These are phyloP conservation scores for Priocnemis perturbator DNA, from an alignment of 2,888 invertebrate genomes.

Conservation along the genomic window DNA sequence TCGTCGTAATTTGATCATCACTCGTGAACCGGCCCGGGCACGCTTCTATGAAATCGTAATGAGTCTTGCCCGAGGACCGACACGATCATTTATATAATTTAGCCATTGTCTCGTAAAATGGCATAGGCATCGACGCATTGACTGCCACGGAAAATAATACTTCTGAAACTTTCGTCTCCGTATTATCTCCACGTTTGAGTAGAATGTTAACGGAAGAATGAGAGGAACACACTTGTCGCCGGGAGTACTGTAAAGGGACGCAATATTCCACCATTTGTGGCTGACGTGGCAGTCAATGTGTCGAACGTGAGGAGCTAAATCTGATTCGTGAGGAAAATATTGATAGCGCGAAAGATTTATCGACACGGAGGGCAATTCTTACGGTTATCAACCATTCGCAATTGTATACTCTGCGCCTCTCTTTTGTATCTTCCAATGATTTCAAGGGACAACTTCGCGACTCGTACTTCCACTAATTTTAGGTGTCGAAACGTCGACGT, in stretches of 20 bases:
- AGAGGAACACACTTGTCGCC: no score
- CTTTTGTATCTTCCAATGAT: constrained; percentile 40
- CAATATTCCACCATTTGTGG: no score
- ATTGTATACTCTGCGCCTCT: neutral
- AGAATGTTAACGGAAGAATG: no score
- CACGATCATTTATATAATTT: neutral
- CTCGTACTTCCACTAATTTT: constrained; percentile 58
- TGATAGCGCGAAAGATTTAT: no score
- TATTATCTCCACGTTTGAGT: no score
- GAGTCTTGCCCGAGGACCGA: constrained; percentile 27
- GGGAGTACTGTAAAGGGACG: no score
- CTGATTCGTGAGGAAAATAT: no score
- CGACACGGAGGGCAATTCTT: neutral
- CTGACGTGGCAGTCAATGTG: no score
- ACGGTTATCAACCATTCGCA: constrained; percentile 4
- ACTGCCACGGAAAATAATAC: no score
- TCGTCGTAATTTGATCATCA: constrained; percentile 21
- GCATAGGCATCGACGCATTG: constrained; percentile 16
- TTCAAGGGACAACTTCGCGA: constrained; percentile 29
- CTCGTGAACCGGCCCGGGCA: constrained; percentile 25
- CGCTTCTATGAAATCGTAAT: constrained; percentile 31
- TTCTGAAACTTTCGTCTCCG: no score
- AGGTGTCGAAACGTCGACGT: constrained; percentile 41
- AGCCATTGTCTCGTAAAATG: constrained; percentile 9
- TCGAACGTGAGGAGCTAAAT: no score